Conservation (phyloP, 53 echinoderm and acorn worm genomes). For the Zoroaster sp. region DNA sequence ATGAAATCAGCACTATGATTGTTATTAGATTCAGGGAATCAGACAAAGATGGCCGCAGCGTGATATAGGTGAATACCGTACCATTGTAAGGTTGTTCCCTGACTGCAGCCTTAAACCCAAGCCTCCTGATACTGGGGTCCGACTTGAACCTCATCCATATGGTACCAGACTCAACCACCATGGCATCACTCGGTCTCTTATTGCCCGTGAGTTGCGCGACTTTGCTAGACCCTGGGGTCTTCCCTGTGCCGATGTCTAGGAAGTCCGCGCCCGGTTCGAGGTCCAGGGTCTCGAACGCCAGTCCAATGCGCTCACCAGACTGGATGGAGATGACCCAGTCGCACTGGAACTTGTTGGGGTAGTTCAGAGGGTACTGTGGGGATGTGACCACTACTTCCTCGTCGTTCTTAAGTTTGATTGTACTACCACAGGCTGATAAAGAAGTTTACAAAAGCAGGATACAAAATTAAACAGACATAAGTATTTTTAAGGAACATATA, state of each 20-base stretch:
- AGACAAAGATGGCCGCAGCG: too few relatives aligned
- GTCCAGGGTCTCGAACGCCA: constrained; percentile 66
- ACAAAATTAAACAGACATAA: too few relatives aligned
- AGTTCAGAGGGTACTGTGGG: constrained; percentile 68
- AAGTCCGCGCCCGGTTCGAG: constrained; percentile 76
- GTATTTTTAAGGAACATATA: too few relatives aligned
- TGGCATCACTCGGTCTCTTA: constrained; percentile 56
- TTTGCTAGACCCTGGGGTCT: neutral
- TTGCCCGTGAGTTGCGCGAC: constrained; percentile 63
- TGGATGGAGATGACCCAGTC: constrained; percentile 71
- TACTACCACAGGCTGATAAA: constrained; percentile 25
- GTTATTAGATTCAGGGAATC: too few relatives aligned
- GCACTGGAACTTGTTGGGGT: constrained; percentile 78
- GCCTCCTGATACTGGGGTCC: constrained; percentile 65
- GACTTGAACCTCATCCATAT: constrained; percentile 80
- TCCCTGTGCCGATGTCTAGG: constrained; percentile 69
- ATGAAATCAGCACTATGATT: too few relatives aligned
- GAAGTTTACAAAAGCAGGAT: too few relatives aligned
- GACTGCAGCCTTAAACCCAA: constrained; percentile 73
- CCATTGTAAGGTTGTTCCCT: constrained; percentile 79
- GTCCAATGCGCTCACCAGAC: constrained; percentile 70
- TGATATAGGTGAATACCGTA: too few relatives aligned
- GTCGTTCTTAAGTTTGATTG: constrained; percentile 22
- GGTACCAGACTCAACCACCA: constrained; percentile 29
- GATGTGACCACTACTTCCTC: constrained; percentile 62